phyloP scores from a whole-genome alignment of 2,113 vertebrate genomes.

The Podilymbus podiceps region DNA sequence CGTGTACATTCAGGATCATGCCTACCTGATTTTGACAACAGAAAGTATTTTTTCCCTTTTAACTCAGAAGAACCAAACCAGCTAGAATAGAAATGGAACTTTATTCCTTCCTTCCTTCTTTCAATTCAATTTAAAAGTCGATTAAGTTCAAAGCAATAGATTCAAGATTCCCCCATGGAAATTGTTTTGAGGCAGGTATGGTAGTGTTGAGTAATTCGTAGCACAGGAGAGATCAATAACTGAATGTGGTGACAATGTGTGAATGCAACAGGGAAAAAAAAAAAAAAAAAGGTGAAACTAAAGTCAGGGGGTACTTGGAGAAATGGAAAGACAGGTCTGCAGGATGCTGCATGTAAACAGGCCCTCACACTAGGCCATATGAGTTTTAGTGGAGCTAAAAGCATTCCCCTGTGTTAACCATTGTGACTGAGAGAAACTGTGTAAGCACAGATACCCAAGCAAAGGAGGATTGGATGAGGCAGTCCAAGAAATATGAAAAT shows the following conservation, averaged over 20 bases:
- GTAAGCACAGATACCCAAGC: neutral
- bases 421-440: neutral
- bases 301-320: neutral
- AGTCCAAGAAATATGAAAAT: neutral
- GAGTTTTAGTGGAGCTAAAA: neutral
- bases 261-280: neutral
- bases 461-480: neutral
- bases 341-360: neutral
- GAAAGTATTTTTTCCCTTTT: neutral
- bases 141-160: constrained; percentile 32
- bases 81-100: neutral
- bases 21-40: neutral
- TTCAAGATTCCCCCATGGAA: constrained; percentile 9
- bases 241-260: neutral
- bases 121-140: constrained; percentile 35
- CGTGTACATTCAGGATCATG: neutral
- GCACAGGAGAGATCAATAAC: neutral
- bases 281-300: neutral
- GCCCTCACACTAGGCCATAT: neutral
- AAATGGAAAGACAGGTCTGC: neutral
- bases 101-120: neutral
- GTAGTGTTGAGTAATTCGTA: neutral
- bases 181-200: neutral
- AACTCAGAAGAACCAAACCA: neutral
- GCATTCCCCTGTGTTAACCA: neutral